Conservation (phyloP, 2,888 invertebrate species). For the Athetis lepigone region DNA sequence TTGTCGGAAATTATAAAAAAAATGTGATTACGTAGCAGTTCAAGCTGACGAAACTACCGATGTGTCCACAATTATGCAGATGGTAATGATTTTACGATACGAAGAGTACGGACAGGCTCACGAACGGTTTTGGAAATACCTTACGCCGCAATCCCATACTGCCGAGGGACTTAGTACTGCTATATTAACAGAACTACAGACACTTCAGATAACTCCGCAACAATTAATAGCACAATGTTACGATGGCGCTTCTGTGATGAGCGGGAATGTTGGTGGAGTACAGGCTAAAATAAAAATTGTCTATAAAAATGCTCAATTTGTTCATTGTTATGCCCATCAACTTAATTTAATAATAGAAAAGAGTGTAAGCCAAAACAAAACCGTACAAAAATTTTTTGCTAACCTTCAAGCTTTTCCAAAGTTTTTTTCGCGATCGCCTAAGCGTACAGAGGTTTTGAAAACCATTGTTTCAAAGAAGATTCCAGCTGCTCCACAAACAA, state of each 20-base stretch:
- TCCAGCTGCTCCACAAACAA: too few relatives aligned
- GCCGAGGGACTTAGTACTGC: neutral
- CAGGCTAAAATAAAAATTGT: constrained; percentile 6
- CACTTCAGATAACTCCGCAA: constrained; percentile 8
- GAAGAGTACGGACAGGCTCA: neutral
- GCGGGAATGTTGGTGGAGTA: constrained; percentile 15
- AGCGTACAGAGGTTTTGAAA: constrained; percentile 8
- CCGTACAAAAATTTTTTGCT: constrained; percentile 14
- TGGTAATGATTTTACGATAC: too few relatives aligned
- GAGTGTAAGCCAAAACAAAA: neutral
- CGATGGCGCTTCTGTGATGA: constrained; percentile 27
- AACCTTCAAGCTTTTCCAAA: constrained; percentile 14
- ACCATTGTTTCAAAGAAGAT: constrained; percentile 1
- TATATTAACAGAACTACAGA: neutral
- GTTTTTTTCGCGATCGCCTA: constrained; percentile 1
- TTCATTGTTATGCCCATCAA: too few relatives aligned
- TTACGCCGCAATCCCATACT: constrained; percentile 4
- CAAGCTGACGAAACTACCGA: too few relatives aligned
- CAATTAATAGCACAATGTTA: constrained; percentile 30
- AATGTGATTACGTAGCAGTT: neutral
- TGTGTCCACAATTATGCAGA: too few relatives aligned
- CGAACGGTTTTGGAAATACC: constrained; percentile 12
- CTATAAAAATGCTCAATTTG: too few relatives aligned
- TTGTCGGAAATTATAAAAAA: constrained; percentile 8
- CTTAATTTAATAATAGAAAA: neutral